These are phyloP conservation scores for Deilephila porcellus DNA, from an alignment of 2,888 invertebrate species.

Conservation along the genomic window DNA sequence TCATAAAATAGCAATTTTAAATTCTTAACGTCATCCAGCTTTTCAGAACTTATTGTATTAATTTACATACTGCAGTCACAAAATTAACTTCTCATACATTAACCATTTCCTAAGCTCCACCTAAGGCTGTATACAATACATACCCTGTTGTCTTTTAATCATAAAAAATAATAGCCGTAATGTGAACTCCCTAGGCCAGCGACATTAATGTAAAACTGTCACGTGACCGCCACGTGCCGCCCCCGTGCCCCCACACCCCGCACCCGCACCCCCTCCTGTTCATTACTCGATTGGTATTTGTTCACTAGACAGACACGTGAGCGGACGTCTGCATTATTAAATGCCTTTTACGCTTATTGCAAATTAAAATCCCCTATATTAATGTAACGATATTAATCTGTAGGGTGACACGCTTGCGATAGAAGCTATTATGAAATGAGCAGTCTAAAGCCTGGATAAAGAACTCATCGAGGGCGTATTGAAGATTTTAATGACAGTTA, in stretches of 20 bases:
- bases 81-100: background rate
- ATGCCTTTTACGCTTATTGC: constrained; percentile 85
- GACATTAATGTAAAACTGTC: constrained; percentile 72
- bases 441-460: constrained; percentile 44
- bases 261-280: constrained; percentile 59
- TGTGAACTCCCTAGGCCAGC: constrained; percentile 65
- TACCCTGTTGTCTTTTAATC: constrained; percentile 54
- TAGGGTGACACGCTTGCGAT: constrained; percentile 52
- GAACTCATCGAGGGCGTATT: background rate
- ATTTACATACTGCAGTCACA: too few relatives aligned
- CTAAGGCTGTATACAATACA: background rate
- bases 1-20: too few relatives aligned
- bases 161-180: constrained; percentile 53
- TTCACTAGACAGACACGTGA: constrained; percentile 73
- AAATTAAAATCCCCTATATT: constrained; percentile 69
- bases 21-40: too few relatives aligned
- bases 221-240: constrained; percentile 77
- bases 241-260: constrained; percentile 47
- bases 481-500: background rate
- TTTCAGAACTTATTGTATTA: too few relatives aligned
- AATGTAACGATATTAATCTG: constrained; percentile 69
- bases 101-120: background rate
- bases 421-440: constrained; percentile 56
- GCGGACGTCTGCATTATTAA: constrained; percentile 83
- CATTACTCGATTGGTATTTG: constrained; percentile 81